Base-by-base conservation (phyloP, 2,888 invertebrate species). In the Epinotia nisella region DNA sequence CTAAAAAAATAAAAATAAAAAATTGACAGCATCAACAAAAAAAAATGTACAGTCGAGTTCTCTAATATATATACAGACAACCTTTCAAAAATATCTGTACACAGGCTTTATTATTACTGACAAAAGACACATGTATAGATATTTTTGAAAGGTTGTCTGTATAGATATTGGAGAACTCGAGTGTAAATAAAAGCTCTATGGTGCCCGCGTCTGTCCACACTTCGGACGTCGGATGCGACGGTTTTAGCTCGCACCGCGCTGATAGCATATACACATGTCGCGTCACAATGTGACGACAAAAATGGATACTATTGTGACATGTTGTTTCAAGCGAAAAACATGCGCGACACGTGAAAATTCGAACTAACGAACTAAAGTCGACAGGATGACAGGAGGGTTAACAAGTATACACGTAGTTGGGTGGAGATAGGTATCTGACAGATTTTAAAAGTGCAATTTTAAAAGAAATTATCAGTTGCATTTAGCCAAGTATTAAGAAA, bases 231-330 rank as follows among this genome's bases (percentile, higher is more conserved):
- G 64, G 35, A 64, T 51, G 64, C 70, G 70, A 62, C 61, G 13
- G 35, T 51, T 67, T 49, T 51, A 56, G 64, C 35, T 39, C 35
- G 29, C 60, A 49, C 9, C 62, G 62, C 65, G 70, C 70, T 70
- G 70, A 70, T 70, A 70, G 55, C 55, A 64, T n/a, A 53, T 62
- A 64, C 87, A 87, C 86, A 84, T 79, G 83, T 79, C 78, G 76
- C 76, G 79, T 77, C 80, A 79, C 75, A 77, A 39, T 49, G 41
- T 55, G 62, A 70, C 70, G 70, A 70, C 62, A 62, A 62, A 70
- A 61, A 70, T 70, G 62, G 61, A 70, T 70, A 60, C 60, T 59
- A 60, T 69, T 69, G 59, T 35, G 60, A 69, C 58, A 69, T 58
- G 56, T 68, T 58, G 17, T 58, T 69, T 58, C 41, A 17, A 60